Evolutionary conservation across 2,797 vertebrate genomes (phyloP).

Genomic region (Myotis findleyi): DNA sequence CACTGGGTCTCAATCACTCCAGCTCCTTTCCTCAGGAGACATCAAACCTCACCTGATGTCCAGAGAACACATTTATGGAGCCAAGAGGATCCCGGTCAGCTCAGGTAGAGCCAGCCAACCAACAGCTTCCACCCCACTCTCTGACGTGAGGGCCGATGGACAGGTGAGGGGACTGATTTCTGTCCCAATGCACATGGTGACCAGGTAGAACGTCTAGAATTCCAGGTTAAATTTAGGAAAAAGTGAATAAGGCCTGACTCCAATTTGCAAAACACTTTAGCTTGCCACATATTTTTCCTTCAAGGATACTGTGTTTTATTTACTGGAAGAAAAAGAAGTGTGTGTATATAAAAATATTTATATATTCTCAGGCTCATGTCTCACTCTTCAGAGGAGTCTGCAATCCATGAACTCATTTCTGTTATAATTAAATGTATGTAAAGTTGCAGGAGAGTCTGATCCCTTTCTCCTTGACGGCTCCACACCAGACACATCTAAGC

Average conservation of each 20-base stretch:
- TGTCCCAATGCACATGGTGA: constrained; percentile 45
- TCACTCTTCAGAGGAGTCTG: constrained; percentile 66
- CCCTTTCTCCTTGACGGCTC: constrained; percentile 9
- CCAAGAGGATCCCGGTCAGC: background rate
- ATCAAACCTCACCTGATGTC: background rate
- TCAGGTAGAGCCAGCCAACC: background rate
- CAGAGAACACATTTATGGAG: background rate
- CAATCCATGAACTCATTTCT: constrained; percentile 68
- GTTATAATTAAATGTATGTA: constrained; percentile 62
- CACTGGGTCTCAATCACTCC: background rate
- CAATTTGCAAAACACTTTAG: constrained; percentile 56
- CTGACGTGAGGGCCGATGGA: background rate
- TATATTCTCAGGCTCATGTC: constrained; percentile 69
- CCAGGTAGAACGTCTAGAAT: background rate
- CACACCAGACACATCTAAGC: constrained; percentile 13
- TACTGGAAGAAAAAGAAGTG: constrained; percentile 25
- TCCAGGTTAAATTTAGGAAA: constrained; percentile 66
- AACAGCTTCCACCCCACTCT: background rate
- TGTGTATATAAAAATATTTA: constrained; percentile 50
- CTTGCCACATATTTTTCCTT: constrained; percentile 65
- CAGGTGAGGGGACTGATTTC: constrained; percentile 56
- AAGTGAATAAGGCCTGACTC: constrained; percentile 63
- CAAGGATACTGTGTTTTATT: constrained; percentile 73
- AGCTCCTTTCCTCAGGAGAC: background rate
- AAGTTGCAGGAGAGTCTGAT: background rate